Conservation (phyloP, 1,140 invertebrate genomes). For the Cephus cinctus region DNA sequence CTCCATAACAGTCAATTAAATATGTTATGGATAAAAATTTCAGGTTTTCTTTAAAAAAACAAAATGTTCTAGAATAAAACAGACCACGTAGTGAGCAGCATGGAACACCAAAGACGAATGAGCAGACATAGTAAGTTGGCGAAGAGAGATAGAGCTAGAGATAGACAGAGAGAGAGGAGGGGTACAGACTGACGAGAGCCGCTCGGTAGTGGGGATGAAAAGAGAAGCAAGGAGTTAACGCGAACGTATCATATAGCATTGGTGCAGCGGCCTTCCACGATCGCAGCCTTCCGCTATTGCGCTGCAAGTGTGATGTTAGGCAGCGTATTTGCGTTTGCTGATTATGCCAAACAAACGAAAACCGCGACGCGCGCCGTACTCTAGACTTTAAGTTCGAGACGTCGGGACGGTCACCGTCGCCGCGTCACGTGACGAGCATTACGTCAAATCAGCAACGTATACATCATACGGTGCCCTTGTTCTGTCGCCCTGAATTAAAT, state of each 20-base stretch:
- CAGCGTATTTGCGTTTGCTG: too few relatives aligned
- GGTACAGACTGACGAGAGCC: slow-evolving; percentile 2
- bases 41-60: too few relatives aligned
- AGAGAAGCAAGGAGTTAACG: slow-evolving; percentile 4
- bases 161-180: neutral
- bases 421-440: slow-evolving; percentile 20
- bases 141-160: neutral
- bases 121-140: neutral
- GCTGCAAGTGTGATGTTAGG: slow-evolving; percentile 32
- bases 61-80: too few relatives aligned
- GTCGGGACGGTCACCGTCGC: slow-evolving; percentile 17
- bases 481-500: too few relatives aligned
- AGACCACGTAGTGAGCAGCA: too few relatives aligned
- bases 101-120: too few relatives aligned
- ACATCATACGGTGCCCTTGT: too few relatives aligned
- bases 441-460: too few relatives aligned
- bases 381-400: neutral
- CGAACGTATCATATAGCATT: slow-evolving; percentile 25
- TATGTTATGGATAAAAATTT: too few relatives aligned
- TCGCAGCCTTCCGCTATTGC: slow-evolving; percentile 43
- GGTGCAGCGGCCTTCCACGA: slow-evolving; percentile 36
- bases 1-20: too few relatives aligned
- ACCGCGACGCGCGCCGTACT: too few relatives aligned
- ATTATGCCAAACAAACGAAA: too few relatives aligned
- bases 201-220: neutral